Percentiles rank a stretch among this genome's conserved stretches.
phyloP scores from a whole-genome alignment of 2,888 invertebrate genomes.

The Metalampra italica region DNA sequence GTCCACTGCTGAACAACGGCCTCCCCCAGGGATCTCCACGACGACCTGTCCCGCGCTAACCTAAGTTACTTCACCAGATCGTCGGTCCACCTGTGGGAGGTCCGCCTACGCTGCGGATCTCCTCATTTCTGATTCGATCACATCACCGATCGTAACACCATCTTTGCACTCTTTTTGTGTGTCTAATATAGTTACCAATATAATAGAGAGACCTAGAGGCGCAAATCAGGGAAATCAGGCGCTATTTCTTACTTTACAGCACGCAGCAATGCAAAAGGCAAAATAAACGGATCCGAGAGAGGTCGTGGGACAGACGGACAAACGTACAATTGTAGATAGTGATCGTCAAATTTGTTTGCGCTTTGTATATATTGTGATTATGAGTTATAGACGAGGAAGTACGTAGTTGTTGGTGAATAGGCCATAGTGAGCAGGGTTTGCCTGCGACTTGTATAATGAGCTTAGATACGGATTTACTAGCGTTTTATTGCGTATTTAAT shows the following conservation, averaged over 20 bases:
- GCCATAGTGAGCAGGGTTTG: not conserved
- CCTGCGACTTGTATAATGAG: not conserved
- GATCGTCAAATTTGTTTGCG: conserved; percentile 62
- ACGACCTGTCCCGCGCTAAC: no score
- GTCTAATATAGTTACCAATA: no score
- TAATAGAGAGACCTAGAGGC: no score
- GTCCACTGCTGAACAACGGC: no score
- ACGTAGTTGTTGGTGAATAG: not conserved
- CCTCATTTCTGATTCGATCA: no score
- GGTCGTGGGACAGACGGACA: conserved; percentile 62
- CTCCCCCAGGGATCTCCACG: no score
- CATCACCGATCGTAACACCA: no score
- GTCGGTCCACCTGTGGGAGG: no score
- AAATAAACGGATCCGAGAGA: conserved; percentile 38
- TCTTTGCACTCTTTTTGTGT: no score
- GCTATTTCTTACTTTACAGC: not conserved
- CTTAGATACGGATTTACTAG: not conserved
- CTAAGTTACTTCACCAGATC: no score
- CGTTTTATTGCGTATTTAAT: no score
- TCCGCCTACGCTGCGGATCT: no score
- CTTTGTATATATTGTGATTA: conserved; percentile 42
- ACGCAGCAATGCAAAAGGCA: not conserved
- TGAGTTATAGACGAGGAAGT: conserved; percentile 41
- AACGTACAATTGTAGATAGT: conserved; percentile 42
- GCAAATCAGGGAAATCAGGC: not conserved